Conservation (phyloP, 2,888 invertebrate species). For the Hypsopygia costalis region DNA sequence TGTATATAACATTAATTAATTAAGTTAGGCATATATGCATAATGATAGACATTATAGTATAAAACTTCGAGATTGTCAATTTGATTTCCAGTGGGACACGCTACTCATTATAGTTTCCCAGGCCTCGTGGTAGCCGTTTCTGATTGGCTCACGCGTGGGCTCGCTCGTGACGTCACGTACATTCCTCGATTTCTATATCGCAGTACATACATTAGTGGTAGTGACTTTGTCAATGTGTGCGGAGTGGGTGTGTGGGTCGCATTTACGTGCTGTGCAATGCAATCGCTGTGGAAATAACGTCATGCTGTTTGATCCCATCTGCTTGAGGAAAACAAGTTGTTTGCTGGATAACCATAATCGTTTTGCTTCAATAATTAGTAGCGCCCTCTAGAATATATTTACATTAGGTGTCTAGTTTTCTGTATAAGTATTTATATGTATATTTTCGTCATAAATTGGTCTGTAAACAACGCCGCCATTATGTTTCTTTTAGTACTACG, state of each 20-base stretch:
- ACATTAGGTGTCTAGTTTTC: no score
- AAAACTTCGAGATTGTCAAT: no score
- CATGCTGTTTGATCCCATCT: background rate
- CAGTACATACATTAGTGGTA: slow-evolving; percentile 42
- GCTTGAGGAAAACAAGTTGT: background rate
- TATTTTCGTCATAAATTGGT: no score
- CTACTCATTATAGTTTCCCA: slow-evolving; percentile 14
- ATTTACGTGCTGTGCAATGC: slow-evolving; percentile 10
- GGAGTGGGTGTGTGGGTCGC: slow-evolving; percentile 19
- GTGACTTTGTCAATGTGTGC: slow-evolving; percentile 18
- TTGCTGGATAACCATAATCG: background rate
- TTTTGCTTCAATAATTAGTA: no score
- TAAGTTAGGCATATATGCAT: no score
- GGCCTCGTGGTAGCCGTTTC: slow-evolving; percentile 78
- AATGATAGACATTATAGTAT: no score
- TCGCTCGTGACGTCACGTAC: slow-evolving; percentile 73
- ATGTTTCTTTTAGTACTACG: no score
- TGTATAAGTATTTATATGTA: no score
- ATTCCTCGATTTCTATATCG: slow-evolving; percentile 69
- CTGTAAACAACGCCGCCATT: no score
- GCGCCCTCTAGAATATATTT: no score
- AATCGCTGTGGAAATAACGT: slow-evolving; percentile 2
- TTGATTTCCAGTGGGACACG: no score
- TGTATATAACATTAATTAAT: no score
- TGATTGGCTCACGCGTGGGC: slow-evolving; percentile 76